phyloP scores from a whole-genome alignment of 2,888 invertebrate genomes.

The Griposia aprilina region DNA sequence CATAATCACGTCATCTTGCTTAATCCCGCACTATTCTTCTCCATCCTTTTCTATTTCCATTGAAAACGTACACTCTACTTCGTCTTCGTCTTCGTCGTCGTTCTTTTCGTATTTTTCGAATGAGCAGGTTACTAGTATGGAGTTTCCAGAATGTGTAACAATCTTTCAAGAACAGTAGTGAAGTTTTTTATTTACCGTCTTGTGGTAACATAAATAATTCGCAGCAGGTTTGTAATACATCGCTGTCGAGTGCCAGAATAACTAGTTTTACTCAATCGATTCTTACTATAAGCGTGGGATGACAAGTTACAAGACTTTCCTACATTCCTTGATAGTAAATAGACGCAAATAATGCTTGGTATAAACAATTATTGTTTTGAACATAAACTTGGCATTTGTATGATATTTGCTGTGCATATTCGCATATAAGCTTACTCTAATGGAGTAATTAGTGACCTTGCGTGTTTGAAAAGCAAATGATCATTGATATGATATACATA shows the following conservation, averaged over 20 bases:
- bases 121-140: background rate
- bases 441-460: background rate
- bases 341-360: constrained; percentile 22
- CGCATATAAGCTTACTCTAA: background rate
- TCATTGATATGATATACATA: constrained; percentile 4
- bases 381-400: constrained; percentile 8
- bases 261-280: constrained; percentile 46
- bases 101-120: constrained; percentile 8
- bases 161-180: background rate
- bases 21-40: background rate
- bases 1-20: background rate
- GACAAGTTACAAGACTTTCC: constrained; percentile 41
- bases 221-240: constrained; percentile 20
- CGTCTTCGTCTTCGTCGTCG: too few species aligned
- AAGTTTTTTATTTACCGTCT: constrained; percentile 6
- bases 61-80: background rate
- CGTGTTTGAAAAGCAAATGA: constrained; percentile 4
- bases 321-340: constrained; percentile 52
- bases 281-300: constrained; percentile 57
- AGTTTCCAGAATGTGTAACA: constrained; percentile 5
- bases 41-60: background rate
- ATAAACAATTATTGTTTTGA: constrained; percentile 20
- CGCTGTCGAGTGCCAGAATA: constrained; percentile 16
- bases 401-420: constrained; percentile 1
- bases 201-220: background rate